A percentile compares a stretch with the other conserved stretches of the same genome.
These are phyloP conservation scores for Callospermophilus lateralis DNA, from an alignment of 2,113 vertebrate genomes.

Conservation along the genomic window DNA sequence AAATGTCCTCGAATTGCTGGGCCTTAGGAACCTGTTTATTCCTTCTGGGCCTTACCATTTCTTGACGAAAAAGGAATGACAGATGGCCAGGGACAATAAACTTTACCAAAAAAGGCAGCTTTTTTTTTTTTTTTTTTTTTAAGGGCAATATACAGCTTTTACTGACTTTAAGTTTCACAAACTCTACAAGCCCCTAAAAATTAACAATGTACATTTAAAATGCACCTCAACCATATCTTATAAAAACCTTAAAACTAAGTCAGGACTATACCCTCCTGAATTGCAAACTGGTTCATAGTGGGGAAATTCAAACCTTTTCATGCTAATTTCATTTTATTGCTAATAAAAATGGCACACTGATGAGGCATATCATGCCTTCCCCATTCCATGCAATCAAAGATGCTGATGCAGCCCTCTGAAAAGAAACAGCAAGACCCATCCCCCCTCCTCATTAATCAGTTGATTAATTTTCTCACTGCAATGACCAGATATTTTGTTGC, in stretches of 20 bases:
- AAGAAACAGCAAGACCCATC: neutral
- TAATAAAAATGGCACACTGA: slow-evolving; percentile 42
- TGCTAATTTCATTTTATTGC: neutral
- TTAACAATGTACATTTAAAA: neutral
- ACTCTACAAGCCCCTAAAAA: neutral
- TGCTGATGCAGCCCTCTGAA: neutral
- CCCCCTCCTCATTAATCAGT: neutral
- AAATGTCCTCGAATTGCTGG: neutral
- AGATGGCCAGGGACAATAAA: neutral
- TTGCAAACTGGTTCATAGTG: slow-evolving; percentile 50
- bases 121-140: neutral
- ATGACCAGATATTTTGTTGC: slow-evolving; percentile 5
- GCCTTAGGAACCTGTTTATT: neutral
- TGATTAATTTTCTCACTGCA: neutral
- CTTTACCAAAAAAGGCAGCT: neutral
- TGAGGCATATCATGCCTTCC: neutral
- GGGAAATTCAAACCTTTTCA: neutral
- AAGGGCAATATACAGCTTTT: neutral
- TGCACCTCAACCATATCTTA: neutral
- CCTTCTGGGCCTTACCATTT: neutral
- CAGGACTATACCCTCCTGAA: neutral
- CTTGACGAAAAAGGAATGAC: neutral
- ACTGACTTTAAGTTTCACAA: slow-evolving; percentile 30
- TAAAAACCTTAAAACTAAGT: slow-evolving; percentile 30
- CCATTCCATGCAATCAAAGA: neutral